Evolutionary conservation across 2,888 invertebrate species (phyloP), one percentile per base, ranked within the genome.

Genomic region (Nomada goodeniana): DNA sequence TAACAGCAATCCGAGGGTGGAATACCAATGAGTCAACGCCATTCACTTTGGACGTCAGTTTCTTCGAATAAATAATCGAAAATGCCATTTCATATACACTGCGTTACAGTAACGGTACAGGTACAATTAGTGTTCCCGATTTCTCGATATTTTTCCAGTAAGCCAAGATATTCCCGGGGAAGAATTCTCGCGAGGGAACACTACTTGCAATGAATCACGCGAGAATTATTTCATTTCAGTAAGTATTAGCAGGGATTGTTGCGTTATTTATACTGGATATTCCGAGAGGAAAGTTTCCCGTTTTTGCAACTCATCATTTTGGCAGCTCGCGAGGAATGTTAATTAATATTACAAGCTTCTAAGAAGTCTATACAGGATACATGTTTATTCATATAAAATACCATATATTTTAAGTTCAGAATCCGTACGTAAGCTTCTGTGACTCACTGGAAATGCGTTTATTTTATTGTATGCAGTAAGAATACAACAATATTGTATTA

Each of bases 1-100:
- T 64, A 68, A 80, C 65, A 42, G 64, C 15, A 2, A 10, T 50
- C 26, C 67, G 23, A 20, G 63, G 53, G 71, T 36, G 59, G 88
- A 88, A 89, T 89, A 83, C 75, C 76, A 86, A 84, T 79, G 72
- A 76, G 65, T 74, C 64, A 36, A 47, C 59, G 78, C 63, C 64
- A 77, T 74, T 78, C 74, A 72, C 82, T 55, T 68, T 67, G 72
- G 55, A 15, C 64, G 23, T 26, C 26, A 47, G 23, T 63, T 23
- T 74, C 65, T 44, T 61, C 55, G 60, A 55, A 61, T 76, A 67
- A 53, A 68, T 75, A 68, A 63, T 70, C 36, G 63, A 70, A 68
- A 70, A 74, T 63, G 60, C 50, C 59, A 29, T 71, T 59, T 69
- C 53, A 36, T 55, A 74, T 44, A 29, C 18, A 29, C 18, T 7